Evolutionary conservation across 2,113 vertebrate species (phyloP).

Genomic region (Osmerus eperlanus): DNA sequence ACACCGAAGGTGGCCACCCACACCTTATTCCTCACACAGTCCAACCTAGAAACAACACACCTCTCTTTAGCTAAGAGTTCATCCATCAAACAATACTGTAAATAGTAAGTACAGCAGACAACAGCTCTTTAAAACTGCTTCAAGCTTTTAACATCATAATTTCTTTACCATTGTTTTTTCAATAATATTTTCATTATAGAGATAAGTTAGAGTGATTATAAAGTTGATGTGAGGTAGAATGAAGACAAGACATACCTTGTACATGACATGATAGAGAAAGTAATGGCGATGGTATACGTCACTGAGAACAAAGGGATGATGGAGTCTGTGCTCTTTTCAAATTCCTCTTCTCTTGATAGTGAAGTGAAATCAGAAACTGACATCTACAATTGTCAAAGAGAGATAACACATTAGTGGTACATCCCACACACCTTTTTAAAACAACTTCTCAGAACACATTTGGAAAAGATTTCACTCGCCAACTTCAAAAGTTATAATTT

Average conservation of each 20-base stretch:
- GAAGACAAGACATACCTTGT: constrained; percentile 60
- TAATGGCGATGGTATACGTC: constrained; percentile 66
- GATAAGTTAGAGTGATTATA: too few species aligned
- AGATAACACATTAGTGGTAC: background rate
- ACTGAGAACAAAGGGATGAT: constrained; percentile 69
- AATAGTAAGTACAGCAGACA: too few species aligned
- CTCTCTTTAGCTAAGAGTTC: background rate
- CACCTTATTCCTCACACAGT: too few species aligned
- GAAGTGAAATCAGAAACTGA: constrained; percentile 65
- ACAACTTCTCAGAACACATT: background rate
- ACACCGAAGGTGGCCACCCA: too few species aligned
- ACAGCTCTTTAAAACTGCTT: too few species aligned
- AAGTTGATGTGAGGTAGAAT: too few species aligned
- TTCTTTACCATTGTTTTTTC: background rate
- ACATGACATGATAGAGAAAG: constrained; percentile 68
- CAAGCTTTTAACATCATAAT: background rate
- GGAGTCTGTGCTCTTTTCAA: constrained; percentile 55
- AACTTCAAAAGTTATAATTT: too few species aligned
- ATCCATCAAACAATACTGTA: background rate
- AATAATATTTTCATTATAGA: too few species aligned
- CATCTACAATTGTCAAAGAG: constrained; percentile 48
- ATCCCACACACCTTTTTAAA: background rate
- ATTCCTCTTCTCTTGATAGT: constrained; percentile 68
- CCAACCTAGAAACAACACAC: constrained; percentile 42
- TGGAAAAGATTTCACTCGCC: too few species aligned